Evolutionary conservation across 2,797 vertebrate genomes (phyloP).

Genomic region (Danio choprae): DNA sequence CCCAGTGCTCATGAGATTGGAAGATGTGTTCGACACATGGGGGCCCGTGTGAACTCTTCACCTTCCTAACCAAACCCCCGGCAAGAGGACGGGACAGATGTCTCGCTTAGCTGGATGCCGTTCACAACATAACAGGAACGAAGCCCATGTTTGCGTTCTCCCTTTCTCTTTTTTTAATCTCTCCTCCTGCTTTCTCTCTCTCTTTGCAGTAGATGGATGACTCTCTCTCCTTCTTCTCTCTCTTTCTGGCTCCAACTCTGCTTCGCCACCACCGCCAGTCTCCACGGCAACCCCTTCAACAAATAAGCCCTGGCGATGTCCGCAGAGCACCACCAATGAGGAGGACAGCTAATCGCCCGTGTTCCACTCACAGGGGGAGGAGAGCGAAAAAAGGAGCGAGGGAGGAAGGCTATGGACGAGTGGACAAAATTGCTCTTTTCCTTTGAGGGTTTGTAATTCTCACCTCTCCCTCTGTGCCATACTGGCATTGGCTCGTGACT

Average conservation of each 20-base stretch:
- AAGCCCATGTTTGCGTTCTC: constrained; percentile 69
- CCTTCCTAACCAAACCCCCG: constrained; percentile 1
- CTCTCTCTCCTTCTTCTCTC: constrained; percentile 37
- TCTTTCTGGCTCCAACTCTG: constrained; percentile 69
- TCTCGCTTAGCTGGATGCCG: constrained; percentile 63
- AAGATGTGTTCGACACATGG: constrained; percentile 62
- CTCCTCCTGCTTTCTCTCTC: constrained; percentile 48
- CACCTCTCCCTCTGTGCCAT: constrained; percentile 19
- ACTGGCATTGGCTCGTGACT: constrained; percentile 23
- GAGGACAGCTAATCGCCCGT: constrained; percentile 74
- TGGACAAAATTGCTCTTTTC: constrained; percentile 29
- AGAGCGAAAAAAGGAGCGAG: constrained; percentile 55
- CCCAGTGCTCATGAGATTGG: constrained; percentile 71
- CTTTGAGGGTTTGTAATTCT: constrained; percentile 30
- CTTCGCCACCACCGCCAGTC: constrained; percentile 76
- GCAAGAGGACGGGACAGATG: constrained; percentile 48
- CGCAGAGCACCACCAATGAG: constrained; percentile 75
- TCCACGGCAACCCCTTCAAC: constrained; percentile 95
- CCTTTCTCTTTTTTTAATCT: constrained; percentile 53
- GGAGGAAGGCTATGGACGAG: constrained; percentile 36
- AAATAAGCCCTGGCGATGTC: constrained; percentile 87
- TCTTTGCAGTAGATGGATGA: constrained; percentile 61
- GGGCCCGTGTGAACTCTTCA: constrained; percentile 55
- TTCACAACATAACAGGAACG: constrained; percentile 68
- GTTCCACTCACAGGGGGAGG: constrained; percentile 61